These are phyloP conservation scores for Hippoglossus stenolepis DNA, from an alignment of 2,113 vertebrate species.

Conservation along the genomic window DNA sequence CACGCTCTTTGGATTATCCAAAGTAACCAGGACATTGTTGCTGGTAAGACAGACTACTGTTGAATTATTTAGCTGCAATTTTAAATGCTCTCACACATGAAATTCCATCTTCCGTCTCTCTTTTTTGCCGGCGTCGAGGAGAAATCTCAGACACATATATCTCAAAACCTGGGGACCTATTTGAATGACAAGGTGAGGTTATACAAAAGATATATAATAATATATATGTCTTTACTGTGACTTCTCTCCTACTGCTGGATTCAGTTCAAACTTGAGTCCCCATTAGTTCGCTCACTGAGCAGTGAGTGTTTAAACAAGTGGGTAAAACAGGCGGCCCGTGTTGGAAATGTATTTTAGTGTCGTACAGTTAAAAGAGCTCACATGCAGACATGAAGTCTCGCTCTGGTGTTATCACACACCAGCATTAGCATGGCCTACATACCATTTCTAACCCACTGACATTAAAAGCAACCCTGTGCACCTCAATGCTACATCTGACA, in stretches of 20 bases:
- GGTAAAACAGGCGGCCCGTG: conserved; percentile 23
- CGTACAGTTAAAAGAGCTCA: conserved; percentile 28
- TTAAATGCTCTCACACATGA: conserved; percentile 28
- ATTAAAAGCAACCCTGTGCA: conserved; percentile 28
- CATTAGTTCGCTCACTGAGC: background rate
- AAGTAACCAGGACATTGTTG: conserved; percentile 45
- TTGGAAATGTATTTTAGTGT: conserved; percentile 37
- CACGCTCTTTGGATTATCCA: conserved; percentile 22
- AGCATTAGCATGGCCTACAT: conserved; percentile 54
- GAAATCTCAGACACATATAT: background rate
- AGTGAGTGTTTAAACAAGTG: conserved; percentile 3
- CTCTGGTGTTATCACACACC: conserved; percentile 52
- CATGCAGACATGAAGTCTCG: conserved; percentile 52
- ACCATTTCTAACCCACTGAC: conserved; percentile 58
- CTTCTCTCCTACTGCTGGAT: background rate
- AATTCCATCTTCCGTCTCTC: conserved; percentile 33
- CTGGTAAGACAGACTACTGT: conserved; percentile 34
- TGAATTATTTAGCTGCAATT: conserved; percentile 59
- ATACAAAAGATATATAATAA: background rate
- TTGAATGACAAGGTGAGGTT: background rate
- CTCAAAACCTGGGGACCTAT: background rate
- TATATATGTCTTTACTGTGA: background rate
- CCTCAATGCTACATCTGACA: conserved; percentile 26
- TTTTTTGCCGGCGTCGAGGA: background rate
- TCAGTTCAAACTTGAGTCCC: conserved; percentile 19